These are phyloP conservation scores for Lepidochrysops patricia DNA, from an alignment of 2,888 invertebrate genomes.

Conservation along the genomic window DNA sequence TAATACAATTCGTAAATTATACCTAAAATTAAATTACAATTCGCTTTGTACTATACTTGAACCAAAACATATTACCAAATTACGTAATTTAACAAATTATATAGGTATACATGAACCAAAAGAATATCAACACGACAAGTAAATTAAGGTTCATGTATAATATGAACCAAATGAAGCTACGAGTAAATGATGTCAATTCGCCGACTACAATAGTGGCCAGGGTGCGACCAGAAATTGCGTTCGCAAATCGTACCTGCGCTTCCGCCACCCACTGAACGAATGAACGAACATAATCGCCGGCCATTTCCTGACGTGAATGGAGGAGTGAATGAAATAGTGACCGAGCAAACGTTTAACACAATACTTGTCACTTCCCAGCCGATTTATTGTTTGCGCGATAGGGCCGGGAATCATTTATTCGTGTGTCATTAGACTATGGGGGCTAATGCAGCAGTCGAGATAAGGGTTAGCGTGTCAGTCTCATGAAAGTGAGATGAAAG, in stretches of 20 bases:
- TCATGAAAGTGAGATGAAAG: too few relatives aligned
- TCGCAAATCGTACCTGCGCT: constrained; percentile 5
- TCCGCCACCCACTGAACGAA: constrained; percentile 5
- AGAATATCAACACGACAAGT: too few relatives aligned
- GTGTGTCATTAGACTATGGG: constrained; percentile 4
- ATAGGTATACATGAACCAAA: too few relatives aligned
- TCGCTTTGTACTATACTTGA: too few relatives aligned
- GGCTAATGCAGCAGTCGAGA: background rate
- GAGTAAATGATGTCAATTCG: background rate
- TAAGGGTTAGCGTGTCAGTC: background rate
- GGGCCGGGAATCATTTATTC: background rate
- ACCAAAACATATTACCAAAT: too few relatives aligned
- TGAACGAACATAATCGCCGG: constrained; percentile 1
- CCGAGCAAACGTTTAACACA: constrained; percentile 31
- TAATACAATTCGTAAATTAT: too few relatives aligned
- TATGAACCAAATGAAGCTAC: background rate
- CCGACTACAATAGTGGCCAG: background rate
- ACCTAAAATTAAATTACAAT: too few relatives aligned
- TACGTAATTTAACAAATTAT: too few relatives aligned
- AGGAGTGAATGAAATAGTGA: constrained; percentile 28
- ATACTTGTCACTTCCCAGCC: constrained; percentile 26
- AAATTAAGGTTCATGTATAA: too few relatives aligned
- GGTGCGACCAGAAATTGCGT: constrained; percentile 6
- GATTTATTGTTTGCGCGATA: constrained; percentile 22
- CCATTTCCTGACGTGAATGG: constrained; percentile 18